Evolutionary conservation across 92 coral and sea anemone genomes (phyloP).

Genomic region (Nematostella vectensis): DNA sequence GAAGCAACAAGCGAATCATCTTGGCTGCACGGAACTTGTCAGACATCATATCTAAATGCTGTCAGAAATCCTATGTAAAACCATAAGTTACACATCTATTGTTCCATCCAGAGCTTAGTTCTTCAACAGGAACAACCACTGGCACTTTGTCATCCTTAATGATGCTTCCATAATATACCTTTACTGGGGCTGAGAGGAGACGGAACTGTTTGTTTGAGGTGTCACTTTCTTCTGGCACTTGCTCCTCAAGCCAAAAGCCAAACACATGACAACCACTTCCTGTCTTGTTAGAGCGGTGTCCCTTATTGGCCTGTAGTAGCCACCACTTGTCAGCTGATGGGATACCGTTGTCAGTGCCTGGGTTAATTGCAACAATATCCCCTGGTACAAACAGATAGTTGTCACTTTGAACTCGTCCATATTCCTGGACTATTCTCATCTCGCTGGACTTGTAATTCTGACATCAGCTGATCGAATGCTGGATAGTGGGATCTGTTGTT

Average conservation of each 20-base stretch:
- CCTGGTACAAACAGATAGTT: slow-evolving; percentile 37
- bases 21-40: slow-evolving; percentile 10
- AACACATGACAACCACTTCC: slow-evolving; percentile 40
- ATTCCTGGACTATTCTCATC: slow-evolving; percentile 1
- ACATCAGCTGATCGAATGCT: slow-evolving; percentile 44
- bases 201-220: slow-evolving; percentile 14
- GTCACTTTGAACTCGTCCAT: slow-evolving; percentile 18
- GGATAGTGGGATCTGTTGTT: slow-evolving; percentile 14
- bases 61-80: slow-evolving; percentile 27
- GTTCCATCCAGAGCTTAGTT: slow-evolving; percentile 43
- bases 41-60: slow-evolving; percentile 20
- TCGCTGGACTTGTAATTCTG: slow-evolving; percentile 24
- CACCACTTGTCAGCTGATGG: slow-evolving; percentile 2
- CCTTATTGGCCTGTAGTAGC: slow-evolving; percentile 18
- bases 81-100: slow-evolving; percentile 28
- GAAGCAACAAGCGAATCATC: background rate
- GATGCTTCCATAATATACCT: slow-evolving; percentile 46
- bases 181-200: slow-evolving; percentile 30
- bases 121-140: slow-evolving; percentile 38
- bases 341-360: slow-evolving; percentile 20
- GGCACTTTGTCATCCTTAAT: slow-evolving; percentile 38
- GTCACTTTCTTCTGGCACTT: background rate
- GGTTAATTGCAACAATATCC: slow-evolving; percentile 46
- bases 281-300: slow-evolving; percentile 14
- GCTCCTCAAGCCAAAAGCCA: slow-evolving; percentile 59